Evolutionary conservation across 2,888 invertebrate genomes (phyloP).

Genomic region (Pristionchus exspectatus): DNA sequence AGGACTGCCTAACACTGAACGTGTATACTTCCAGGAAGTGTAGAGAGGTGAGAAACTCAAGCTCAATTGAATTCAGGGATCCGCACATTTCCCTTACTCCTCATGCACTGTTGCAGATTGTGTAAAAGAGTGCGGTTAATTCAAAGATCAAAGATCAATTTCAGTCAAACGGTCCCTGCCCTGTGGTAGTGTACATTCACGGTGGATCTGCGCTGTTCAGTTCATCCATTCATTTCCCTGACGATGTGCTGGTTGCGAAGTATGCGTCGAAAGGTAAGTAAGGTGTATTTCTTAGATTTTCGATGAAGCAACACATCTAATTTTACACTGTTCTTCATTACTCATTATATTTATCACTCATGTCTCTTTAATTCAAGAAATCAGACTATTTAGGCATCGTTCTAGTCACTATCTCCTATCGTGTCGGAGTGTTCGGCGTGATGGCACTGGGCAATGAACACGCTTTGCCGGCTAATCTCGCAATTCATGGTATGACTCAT

Average conservation of each 20-base stretch:
- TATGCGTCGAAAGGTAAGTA: neutral
- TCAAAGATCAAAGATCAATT: neutral
- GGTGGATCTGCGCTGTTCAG: neutral
- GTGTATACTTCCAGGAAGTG: constrained; percentile 15
- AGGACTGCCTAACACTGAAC: constrained; percentile 48
- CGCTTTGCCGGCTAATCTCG: constrained; percentile 21
- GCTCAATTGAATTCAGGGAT: too few species aligned
- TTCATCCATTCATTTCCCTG: neutral
- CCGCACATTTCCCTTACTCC: too few species aligned
- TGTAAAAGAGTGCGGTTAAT: neutral
- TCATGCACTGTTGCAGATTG: neutral
- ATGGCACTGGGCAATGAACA: constrained; percentile 34
- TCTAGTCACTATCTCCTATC: neutral
- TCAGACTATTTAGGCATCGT: neutral
- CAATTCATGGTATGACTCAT: constrained; percentile 33
- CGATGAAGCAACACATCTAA: neutral
- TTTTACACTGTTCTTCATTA: too few species aligned
- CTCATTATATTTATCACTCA: too few species aligned
- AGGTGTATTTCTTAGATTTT: neutral
- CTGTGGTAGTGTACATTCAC: constrained; percentile 24
- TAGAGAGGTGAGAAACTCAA: neutral
- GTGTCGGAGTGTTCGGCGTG: constrained; percentile 24
- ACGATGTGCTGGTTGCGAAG: neutral
- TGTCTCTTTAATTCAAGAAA: neutral
- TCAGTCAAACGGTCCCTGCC: constrained; percentile 13